Percentiles rank a stretch among this genome's conserved stretches.
Evolutionary conservation across 2,113 vertebrate species (phyloP).

Genomic region (Laterallus jamaicensis): DNA sequence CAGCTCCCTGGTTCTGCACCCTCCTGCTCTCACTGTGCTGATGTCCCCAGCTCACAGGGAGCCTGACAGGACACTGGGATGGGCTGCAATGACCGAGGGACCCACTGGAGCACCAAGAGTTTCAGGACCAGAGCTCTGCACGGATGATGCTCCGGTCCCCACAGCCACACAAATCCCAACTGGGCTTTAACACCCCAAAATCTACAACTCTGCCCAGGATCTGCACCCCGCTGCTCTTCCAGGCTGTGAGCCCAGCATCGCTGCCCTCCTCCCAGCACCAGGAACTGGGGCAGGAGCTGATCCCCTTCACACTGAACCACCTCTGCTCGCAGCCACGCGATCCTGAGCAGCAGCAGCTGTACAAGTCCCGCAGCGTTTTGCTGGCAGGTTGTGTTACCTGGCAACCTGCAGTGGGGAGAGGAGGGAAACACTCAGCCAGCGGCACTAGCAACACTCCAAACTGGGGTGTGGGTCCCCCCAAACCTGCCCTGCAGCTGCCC

Average conservation of each 20-base stretch:
- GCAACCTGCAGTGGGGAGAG: conserved; percentile 56
- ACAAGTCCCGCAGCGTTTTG: conserved; percentile 8
- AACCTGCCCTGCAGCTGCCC: accelerated
- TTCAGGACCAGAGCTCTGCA: not conserved
- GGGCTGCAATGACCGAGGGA: accelerated
- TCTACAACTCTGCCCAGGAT: accelerated
- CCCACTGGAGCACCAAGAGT: accelerated
- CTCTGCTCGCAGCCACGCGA: not conserved
- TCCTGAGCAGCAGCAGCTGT: not conserved
- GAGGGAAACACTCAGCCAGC: not conserved
- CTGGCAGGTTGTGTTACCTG: conserved; percentile 61
- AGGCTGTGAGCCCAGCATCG: not conserved
- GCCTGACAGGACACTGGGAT: not conserved
- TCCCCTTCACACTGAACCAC: not conserved
- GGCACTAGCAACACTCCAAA: not conserved
- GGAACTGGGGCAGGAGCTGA: not conserved
- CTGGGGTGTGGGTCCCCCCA: not conserved
- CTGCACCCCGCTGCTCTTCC: not conserved
- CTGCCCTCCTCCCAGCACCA: accelerated
- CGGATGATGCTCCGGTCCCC: accelerated
- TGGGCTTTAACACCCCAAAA: not conserved
- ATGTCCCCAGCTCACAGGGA: accelerated
- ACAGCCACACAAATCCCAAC: not conserved
- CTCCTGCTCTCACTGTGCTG: not conserved
- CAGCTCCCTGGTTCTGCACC: not conserved